Evolutionary conservation across 2,113 vertebrate genomes (phyloP), one percentile per base, ranked within the genome.

Genomic region (Pterocles burchelli): DNA sequence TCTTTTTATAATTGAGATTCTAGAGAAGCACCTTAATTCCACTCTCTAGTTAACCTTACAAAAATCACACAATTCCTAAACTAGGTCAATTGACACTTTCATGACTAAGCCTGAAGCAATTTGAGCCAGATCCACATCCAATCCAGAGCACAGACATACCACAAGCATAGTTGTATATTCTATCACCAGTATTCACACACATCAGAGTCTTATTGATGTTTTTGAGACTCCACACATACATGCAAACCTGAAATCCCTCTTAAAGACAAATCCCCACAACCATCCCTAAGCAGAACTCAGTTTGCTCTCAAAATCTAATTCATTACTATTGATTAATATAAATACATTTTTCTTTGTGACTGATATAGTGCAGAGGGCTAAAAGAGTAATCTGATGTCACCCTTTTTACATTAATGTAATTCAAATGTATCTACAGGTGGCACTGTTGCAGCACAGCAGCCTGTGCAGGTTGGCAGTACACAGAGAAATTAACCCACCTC

Each of bases 211-310:
- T 54, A 33, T 1, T 29, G 26, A 46, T 33, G 10, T 12, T 89
- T 86, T 34, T 65, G 33, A 80, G 18, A 41, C 41, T 45, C 7
- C 25, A 4, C 11, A 10, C 0, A 0, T 16, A 25, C 36, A 73
- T 1, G 3, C 14, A 65, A 79, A 17, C 11, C 54, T 76, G 71
- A 76, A 81, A 77, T 2, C 2, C 7, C 31, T 11, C 43, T 25
- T 17, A 19, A 43, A 76, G 38, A 48, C 19, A 74, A 86, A 71
- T 46, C 11, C 9, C 34, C 10, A 36, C 13, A 76, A 71, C 9
- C 7, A 38, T 51, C 82, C 57, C 14, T 14, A 45, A 92, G 13
- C 31, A 80, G n/a, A 57, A 11, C 33, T 52, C 58, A 65, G 26
- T 84, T 84, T 84, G 36, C 68, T 90, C 59, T 62, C 21, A 79